Evolutionary conservation across 2,113 vertebrate species (phyloP).

Genomic region (Anser cygnoides): DNA sequence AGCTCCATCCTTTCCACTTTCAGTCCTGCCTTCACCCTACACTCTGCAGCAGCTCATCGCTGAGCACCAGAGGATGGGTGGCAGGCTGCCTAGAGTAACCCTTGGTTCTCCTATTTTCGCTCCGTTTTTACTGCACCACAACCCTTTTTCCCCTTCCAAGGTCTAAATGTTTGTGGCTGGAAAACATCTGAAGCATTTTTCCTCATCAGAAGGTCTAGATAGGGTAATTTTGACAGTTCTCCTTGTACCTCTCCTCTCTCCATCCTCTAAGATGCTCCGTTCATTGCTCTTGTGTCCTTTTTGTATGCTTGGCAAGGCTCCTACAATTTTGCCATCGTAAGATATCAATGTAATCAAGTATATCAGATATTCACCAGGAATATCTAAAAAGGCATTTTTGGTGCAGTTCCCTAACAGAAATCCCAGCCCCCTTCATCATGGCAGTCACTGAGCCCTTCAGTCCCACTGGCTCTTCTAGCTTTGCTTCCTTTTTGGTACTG

Average conservation of each 20-base stretch:
- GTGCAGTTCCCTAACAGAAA: background rate
- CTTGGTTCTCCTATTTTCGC: background rate
- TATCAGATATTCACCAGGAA: background rate
- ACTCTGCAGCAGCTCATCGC: background rate
- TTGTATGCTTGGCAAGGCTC: background rate
- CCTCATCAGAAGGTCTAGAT: background rate
- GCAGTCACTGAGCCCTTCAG: background rate
- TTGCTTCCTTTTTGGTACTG: background rate
- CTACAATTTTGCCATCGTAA: background rate
- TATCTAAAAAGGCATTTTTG: background rate
- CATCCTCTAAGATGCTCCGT: background rate
- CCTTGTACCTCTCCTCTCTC: background rate
- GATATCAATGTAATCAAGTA: background rate
- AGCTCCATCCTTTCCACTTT: background rate
- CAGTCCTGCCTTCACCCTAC: background rate
- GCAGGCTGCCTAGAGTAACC: background rate
- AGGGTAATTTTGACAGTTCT: background rate
- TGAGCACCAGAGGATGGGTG: background rate
- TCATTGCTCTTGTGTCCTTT: background rate
- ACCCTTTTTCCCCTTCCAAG: background rate
- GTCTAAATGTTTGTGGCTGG: background rate
- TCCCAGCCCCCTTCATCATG: background rate
- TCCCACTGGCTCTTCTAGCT: background rate
- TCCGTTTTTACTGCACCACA: background rate
- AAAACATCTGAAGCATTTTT: slow-evolving; percentile 9